Evolutionary conservation across 2,797 vertebrate genomes (phyloP), one percentile per base, ranked within the genome.

Genomic region (Champsocephalus esox): DNA sequence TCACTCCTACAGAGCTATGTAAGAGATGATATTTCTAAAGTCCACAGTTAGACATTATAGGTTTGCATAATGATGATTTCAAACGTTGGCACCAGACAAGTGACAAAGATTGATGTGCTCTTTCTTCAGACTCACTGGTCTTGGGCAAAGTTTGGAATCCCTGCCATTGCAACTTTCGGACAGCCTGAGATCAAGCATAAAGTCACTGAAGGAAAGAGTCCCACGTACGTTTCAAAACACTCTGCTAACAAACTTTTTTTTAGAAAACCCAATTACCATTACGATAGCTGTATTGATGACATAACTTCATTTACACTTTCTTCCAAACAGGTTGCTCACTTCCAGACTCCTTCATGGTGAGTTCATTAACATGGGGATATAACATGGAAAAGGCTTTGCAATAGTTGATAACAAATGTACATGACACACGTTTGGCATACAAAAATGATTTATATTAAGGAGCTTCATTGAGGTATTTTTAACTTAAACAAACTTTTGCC

Each of bases 1-100:
- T 64, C 49, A 19, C 48, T 86, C 78, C 52, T 88, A 84, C 43
- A 2, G 38, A 49, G 74, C 73, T 12, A 87, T 90, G 90, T 90
- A 79, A 78, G 88, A 72, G 24, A 46, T 5, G 9, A 55, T 28
- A 19, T 48, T 19, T 77, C n/a, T 74, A 2, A 19, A 14, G 28
- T 60, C 13, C 38, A 51, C 16, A 62, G 43, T 17, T 10, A n/a
- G 12, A 71, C 28, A 38, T n/a, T 43, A 43, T 45, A 45, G 6
- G 13, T 52, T 66, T n/a, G 41, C 32, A 12, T 12, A 3, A 58
- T 12, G 16, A 50, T 13, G n/a, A 34, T 34, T 34, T 46, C 50
- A 60, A 72, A 41, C 21, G 14, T 4, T 44, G 41, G 28, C 54
- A 60, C 16, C 34, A 57, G 19, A 44, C 41, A 38, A 57, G 32